These are phyloP conservation scores for Axinella damicornis DNA, from an alignment of 37 sponge, comb jelly and placozoan genomes.

Conservation along the genomic window DNA sequence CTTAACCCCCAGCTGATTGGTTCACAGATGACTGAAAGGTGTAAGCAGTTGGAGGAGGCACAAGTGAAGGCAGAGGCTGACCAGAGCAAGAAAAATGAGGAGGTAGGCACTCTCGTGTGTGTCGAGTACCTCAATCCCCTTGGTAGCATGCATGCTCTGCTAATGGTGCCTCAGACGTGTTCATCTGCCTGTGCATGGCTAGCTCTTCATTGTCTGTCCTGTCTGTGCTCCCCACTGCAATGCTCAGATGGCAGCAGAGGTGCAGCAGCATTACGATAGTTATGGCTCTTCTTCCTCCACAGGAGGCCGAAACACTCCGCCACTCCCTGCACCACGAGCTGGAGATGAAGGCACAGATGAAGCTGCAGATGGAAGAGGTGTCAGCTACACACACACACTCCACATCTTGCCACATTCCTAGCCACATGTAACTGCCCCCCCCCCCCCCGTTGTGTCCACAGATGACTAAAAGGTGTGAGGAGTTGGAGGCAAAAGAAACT, in stretches of 20 bases:
- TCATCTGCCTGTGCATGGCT: too few relatives aligned
- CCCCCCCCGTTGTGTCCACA: not conserved
- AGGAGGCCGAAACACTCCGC: constrained; percentile 5
- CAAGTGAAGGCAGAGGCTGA: not conserved
- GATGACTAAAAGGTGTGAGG: not conserved
- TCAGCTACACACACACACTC: not conserved
- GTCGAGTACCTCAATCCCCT: too few relatives aligned
- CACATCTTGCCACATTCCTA: too few relatives aligned
- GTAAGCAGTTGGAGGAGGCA: not conserved
- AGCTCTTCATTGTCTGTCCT: too few relatives aligned
- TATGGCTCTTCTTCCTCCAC: too few relatives aligned
- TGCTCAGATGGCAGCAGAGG: too few relatives aligned
- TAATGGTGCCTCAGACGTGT: too few relatives aligned
- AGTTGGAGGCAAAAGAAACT: not conserved
- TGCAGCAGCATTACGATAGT: too few relatives aligned
- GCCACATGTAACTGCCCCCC: not conserved
- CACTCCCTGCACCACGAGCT: constrained; percentile 7
- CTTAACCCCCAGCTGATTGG: not conserved
- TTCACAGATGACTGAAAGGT: not conserved
- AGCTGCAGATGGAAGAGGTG: not conserved
- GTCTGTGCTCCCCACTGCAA: too few relatives aligned
- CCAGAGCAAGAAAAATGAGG: too few relatives aligned
- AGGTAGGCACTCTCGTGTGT: too few relatives aligned
- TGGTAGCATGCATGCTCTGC: too few relatives aligned
- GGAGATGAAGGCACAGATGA: not conserved